Conservation (phyloP, 37 sponge, comb jelly and placozoan genomes). For the Ianthella basta region DNA sequence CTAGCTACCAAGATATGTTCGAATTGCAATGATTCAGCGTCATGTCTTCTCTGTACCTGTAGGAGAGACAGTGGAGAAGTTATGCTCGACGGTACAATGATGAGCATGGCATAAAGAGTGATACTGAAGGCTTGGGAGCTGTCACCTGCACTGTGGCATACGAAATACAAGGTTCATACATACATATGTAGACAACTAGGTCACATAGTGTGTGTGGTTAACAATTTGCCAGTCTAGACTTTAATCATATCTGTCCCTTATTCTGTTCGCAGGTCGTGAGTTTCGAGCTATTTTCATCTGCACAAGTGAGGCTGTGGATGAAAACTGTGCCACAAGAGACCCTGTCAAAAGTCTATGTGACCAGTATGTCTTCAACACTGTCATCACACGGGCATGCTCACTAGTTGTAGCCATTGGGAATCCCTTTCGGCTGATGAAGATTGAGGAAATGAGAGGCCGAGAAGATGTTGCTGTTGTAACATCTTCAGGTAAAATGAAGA, state of each 20-base stretch:
- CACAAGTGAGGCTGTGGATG: constrained; percentile 48
- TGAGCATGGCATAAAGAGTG: no score
- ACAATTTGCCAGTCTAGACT: not conserved
- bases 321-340: not conserved
- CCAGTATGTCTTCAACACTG: constrained; percentile 74
- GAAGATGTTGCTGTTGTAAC: no score
- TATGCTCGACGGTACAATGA: no score
- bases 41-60: no score
- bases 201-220: not conserved
- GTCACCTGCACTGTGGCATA: not conserved
- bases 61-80: no score
- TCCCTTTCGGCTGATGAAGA: constrained; percentile 55
- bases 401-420: constrained; percentile 76
- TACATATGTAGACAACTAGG: not conserved
- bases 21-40: no score
- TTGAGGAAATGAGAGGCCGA: constrained; percentile 36
- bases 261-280: constrained; percentile 52
- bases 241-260: not conserved
- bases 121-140: not conserved
- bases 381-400: constrained; percentile 66
- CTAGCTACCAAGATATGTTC: no score
- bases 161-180: constrained; percentile 2
- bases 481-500: not conserved
- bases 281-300: constrained; percentile 67
- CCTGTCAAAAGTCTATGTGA: constrained; percentile 63